These are phyloP conservation scores for Hystrix brachyura DNA, from an alignment of 2,113 vertebrate genomes.

Conservation along the genomic window DNA sequence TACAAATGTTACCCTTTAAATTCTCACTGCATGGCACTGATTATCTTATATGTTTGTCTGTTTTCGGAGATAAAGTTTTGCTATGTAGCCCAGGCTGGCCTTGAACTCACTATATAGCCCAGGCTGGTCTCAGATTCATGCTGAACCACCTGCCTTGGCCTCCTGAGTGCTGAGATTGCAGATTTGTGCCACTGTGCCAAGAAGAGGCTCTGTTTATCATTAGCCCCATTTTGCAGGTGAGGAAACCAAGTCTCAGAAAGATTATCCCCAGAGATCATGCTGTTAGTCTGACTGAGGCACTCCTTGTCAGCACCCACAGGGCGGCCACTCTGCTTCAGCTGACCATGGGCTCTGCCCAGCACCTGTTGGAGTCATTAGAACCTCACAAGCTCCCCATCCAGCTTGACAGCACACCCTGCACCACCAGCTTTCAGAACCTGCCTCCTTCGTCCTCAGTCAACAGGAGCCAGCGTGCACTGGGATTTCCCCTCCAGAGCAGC, in stretches of 20 bases:
- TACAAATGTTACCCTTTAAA: background rate
- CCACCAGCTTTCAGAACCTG: background rate
- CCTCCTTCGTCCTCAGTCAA: background rate
- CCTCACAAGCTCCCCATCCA: background rate
- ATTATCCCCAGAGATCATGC: background rate
- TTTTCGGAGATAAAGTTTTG: background rate
- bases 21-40: background rate
- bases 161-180: background rate
- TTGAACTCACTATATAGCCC: background rate
- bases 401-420: background rate
- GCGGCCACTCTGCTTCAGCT: background rate
- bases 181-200: background rate
- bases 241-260: background rate
- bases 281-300: background rate
- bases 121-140: background rate
- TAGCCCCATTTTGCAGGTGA: background rate
- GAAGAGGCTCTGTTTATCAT: background rate
- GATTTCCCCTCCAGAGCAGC: background rate
- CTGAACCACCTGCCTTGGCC: background rate
- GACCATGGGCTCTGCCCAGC: background rate
- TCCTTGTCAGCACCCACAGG: background rate
- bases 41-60: background rate
- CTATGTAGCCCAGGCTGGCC: background rate
- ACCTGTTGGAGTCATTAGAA: background rate
- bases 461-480: background rate